A percentile compares a stretch with the other conserved stretches of the same genome.
These are phyloP conservation scores for Spondyliosoma cantharus DNA, from an alignment of 2,797 vertebrate genomes.

Conservation along the genomic window DNA sequence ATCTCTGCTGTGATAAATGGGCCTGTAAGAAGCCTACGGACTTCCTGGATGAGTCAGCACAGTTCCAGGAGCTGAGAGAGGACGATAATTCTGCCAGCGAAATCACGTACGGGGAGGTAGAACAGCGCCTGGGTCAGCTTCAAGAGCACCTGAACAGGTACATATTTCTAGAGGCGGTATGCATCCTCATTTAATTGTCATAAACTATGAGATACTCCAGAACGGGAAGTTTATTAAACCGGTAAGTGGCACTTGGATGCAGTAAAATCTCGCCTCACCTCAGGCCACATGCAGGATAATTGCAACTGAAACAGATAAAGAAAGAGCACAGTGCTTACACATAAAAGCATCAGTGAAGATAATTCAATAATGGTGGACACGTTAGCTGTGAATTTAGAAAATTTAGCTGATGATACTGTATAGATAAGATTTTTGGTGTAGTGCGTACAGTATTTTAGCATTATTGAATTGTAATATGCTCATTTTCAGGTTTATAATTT, in stretches of 20 bases:
- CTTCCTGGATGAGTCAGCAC: conserved; percentile 86
- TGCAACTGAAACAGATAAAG: no score
- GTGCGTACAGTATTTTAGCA: no score
- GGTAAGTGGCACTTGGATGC: not conserved
- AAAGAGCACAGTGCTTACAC: no score
- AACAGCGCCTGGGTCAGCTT: conserved; percentile 95
- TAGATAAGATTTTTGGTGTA: no score
- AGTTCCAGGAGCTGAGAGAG: conserved; percentile 86
- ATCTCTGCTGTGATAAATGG: conserved; percentile 88
- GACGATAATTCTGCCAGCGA: conserved; percentile 93
- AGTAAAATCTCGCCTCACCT: no score
- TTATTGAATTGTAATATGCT: no score
- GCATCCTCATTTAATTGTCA: conserved; percentile 8
- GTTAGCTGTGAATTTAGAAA: no score
- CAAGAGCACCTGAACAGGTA: conserved; percentile 99
- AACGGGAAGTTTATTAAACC: not conserved
- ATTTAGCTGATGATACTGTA: no score
- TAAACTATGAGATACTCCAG: conserved; percentile 7
- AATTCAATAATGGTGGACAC: no score
- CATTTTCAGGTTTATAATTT: no score
- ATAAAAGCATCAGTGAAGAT: no score
- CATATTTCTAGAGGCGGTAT: conserved; percentile 26
- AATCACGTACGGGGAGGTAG: conserved; percentile 95
- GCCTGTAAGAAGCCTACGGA: conserved; percentile 82
- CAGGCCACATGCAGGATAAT: no score